phyloP scores from a whole-genome alignment of 2,888 invertebrate genomes.

The Venusia cambrica region DNA sequence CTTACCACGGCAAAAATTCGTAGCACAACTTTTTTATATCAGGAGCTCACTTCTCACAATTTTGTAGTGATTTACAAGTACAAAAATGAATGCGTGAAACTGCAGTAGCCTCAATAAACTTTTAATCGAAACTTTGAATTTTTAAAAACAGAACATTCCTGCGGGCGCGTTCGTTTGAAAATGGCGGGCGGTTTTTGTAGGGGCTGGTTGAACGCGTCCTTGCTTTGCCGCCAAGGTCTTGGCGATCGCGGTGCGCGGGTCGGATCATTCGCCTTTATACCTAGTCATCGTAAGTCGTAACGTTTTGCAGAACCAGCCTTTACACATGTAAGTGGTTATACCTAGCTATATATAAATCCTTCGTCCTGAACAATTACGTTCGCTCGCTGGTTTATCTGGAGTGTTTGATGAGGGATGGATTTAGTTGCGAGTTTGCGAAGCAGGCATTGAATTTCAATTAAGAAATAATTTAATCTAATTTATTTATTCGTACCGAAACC shows the following conservation, averaged over 20 bases:
- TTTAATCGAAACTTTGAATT: conserved; percentile 29
- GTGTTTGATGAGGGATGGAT: no score
- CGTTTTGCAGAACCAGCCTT: conserved; percentile 41
- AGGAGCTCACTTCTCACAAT: conserved; percentile 11
- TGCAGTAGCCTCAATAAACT: conserved; percentile 6
- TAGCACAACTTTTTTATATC: conserved; percentile 7
- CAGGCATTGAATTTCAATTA: no score
- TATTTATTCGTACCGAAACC: no score
- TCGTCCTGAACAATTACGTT: conserved; percentile 27
- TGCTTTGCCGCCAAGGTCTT: conserved; percentile 74
- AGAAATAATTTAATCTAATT: no score
- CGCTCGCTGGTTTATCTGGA: conserved; percentile 24
- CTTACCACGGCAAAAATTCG: conserved; percentile 9
- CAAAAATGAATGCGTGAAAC: conserved; percentile 5
- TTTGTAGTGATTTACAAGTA: conserved; percentile 1
- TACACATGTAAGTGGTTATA: conserved; percentile 32
- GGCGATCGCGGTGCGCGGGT: conserved; percentile 60
- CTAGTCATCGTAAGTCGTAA: conserved; percentile 51
- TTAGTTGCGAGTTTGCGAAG: no score
- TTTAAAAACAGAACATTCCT: conserved; percentile 54
- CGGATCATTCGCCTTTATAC: conserved; percentile 70
- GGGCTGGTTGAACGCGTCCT: conserved; percentile 67
- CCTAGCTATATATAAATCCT: conserved; percentile 35
- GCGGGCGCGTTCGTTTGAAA: conserved; percentile 60
- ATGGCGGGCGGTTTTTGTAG: conserved; percentile 66